Evolutionary conservation across 2,888 invertebrate species (phyloP), one percentile per base, ranked within the genome.

Genomic region (Caradrina clavipalpis): DNA sequence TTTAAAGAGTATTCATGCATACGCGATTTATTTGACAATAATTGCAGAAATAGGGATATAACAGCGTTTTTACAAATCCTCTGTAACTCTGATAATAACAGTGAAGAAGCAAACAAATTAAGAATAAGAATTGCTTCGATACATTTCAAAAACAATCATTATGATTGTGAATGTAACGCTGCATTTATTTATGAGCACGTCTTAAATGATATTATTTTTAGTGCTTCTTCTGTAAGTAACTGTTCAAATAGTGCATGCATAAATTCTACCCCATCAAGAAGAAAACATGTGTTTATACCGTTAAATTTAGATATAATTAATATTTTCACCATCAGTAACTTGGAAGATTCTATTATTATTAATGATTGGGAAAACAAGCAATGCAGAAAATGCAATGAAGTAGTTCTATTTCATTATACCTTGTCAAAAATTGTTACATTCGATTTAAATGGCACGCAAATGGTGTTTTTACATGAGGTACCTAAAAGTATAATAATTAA

Each of bases 381-480:
- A 69, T 72, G 72, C 69, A 73, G 72, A 73, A 73, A 73, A 69
- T 69, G 72, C 69, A 69, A 69, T 73, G 69, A 73, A 73, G 63
- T 73, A 73, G 69, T 69, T 73, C 62, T 60, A 64, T 73, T 69
- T 69, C 63, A 63, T 69, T 73, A 73, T 69, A 73, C 72, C 72
- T 69, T 73, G 69, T 69, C 72, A 69, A 73, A 73, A 73, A 73
- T 68, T 59, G 63, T 72, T 62, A 72, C 72, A 68, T 72, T 72
- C 62, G 68, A 63, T 72, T 72, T 72, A 72, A 72, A 72, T 72
- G 63, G 63, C 72, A 68, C 69, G 66, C 66, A 66, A 72, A 63
- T 69, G 63, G 55, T 72, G 68, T 72, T 72, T 58, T 72, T 72
- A 68, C 63, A 72, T 72, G 72, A 73, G 55, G 59, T 73, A 73